These are phyloP conservation scores for Junonia oenone DNA, from an alignment of 2,888 invertebrate species.

Conservation along the genomic window DNA sequence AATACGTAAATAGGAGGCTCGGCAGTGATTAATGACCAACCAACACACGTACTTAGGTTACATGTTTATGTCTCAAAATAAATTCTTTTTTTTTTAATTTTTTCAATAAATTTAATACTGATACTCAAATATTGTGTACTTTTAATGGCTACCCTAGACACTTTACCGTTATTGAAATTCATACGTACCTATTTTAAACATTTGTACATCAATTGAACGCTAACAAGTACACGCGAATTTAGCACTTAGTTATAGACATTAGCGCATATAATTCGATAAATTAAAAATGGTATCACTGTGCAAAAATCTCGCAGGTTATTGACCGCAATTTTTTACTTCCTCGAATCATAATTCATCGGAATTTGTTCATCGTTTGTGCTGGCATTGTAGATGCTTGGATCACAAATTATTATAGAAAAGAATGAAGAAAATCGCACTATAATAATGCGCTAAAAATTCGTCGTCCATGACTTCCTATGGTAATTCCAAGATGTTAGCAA, in stretches of 20 bases:
- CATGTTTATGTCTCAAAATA: slow-evolving; percentile 8
- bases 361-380: background rate
- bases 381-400: background rate
- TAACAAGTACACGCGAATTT: slow-evolving; percentile 4
- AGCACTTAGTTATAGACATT: slow-evolving; percentile 1
- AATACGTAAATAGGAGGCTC: slow-evolving; percentile 26
- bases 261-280: slow-evolving; percentile 1
- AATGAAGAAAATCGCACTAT: background rate
- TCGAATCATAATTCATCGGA: slow-evolving; percentile 11
- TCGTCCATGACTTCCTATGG: no score
- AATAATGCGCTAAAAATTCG: no score
- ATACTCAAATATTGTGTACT: background rate
- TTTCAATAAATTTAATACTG: background rate
- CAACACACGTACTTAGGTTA: background rate
- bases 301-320: slow-evolving; percentile 11
- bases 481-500: no score
- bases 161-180: background rate
- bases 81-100: background rate
- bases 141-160: background rate
- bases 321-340: slow-evolving; percentile 16
- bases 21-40: slow-evolving; percentile 19
- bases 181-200: background rate
- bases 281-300: background rate
- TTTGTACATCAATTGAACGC: background rate
- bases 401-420: background rate